These are phyloP conservation scores for Channa maculata DNA, from an alignment of 2,113 vertebrate genomes.

Conservation along the genomic window DNA sequence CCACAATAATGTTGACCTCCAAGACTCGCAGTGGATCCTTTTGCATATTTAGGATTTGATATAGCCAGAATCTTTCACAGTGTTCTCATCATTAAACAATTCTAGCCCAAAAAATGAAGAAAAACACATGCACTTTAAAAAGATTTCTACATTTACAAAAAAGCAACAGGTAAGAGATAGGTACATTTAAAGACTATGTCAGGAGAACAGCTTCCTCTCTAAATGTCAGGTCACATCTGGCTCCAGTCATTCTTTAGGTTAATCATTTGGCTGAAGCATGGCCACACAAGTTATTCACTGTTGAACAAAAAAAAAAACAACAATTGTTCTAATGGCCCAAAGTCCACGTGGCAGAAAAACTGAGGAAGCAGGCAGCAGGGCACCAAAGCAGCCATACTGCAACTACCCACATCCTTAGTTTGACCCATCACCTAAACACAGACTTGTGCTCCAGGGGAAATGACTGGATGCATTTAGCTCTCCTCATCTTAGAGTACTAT, in stretches of 20 bases:
- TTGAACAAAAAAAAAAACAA: constrained; percentile 30
- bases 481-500: constrained; percentile 67
- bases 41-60: neutral
- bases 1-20: no score
- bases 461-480: constrained; percentile 74
- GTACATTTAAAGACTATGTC: neutral
- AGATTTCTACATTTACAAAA: no score
- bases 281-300: constrained; percentile 33
- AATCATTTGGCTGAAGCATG: constrained; percentile 26
- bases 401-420: constrained; percentile 71
- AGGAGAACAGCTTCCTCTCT: neutral
- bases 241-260: constrained; percentile 34
- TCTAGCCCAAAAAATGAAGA: neutral
- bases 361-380: constrained; percentile 35
- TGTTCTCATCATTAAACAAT: neutral
- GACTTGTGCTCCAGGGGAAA: constrained; percentile 61
- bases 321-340: constrained; percentile 35
- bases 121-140: neutral
- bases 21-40: neutral
- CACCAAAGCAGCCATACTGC: constrained; percentile 39
- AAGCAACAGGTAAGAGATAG: no score
- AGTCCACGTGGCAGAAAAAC: constrained; percentile 63
- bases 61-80: neutral
- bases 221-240: constrained; percentile 8
- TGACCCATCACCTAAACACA: constrained; percentile 71